These are phyloP conservation scores for Pammene fasciana DNA, from an alignment of 2,888 invertebrate genomes.

Conservation along the genomic window DNA sequence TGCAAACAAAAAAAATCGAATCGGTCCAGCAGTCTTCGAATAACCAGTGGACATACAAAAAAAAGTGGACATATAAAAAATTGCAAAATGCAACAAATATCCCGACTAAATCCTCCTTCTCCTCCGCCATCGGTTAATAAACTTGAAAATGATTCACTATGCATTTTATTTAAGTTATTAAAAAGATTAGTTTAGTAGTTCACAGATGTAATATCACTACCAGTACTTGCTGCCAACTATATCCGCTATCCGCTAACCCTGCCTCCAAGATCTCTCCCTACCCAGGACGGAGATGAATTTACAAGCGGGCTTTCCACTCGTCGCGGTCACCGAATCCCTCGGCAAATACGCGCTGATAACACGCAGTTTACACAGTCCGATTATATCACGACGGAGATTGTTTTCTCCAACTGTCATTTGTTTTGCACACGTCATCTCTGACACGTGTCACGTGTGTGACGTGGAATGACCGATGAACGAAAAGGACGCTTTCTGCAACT, in stretches of 20 bases:
- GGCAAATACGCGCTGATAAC: conserved; percentile 63
- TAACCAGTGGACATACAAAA: too few relatives aligned
- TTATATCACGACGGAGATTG: conserved; percentile 59
- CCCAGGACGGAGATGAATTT: conserved; percentile 61
- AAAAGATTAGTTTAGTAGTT: too few relatives aligned
- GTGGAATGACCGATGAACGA: conserved; percentile 29
- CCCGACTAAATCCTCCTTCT: too few relatives aligned
- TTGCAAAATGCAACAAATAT: too few relatives aligned
- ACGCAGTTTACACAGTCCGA: conserved; percentile 46
- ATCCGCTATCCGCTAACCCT: conserved; percentile 25
- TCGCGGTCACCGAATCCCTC: conserved; percentile 76
- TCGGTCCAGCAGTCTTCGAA: too few relatives aligned
- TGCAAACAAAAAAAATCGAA: too few relatives aligned
- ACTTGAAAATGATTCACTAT: too few relatives aligned
- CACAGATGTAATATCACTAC: too few relatives aligned
- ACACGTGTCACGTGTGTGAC: conserved; percentile 46
- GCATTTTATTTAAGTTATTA: too few relatives aligned
- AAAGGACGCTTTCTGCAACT: neutral
- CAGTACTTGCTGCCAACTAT: neutral
- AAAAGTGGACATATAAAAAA: too few relatives aligned
- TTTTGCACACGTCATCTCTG: conserved; percentile 48
- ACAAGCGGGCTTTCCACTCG: conserved; percentile 61
- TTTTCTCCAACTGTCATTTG: conserved; percentile 52
- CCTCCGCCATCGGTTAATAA: too few relatives aligned
- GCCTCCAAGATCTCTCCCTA: conserved; percentile 43